phyloP scores from a whole-genome alignment of 1,140 invertebrate species.

The Zaprionus vittiger region DNA sequence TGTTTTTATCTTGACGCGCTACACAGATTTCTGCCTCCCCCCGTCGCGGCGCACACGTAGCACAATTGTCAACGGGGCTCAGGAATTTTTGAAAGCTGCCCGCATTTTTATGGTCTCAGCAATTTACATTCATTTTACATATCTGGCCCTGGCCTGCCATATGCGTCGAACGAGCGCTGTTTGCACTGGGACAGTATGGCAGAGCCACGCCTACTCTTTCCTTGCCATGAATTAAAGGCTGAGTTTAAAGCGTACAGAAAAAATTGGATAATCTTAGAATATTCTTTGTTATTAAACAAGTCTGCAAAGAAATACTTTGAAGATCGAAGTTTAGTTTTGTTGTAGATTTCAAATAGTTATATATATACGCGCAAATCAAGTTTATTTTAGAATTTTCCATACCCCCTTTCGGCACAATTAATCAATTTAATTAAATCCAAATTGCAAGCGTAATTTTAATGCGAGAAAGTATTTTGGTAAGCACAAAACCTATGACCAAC shows the following conservation, averaged over 20 bases:
- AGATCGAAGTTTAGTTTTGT: too few species aligned
- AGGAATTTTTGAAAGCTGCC: slow-evolving; percentile 53
- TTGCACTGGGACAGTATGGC: slow-evolving; percentile 59
- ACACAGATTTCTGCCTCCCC: slow-evolving; percentile 4
- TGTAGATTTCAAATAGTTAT: too few species aligned
- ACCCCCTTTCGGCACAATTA: too few species aligned
- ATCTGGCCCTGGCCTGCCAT: slow-evolving; percentile 42
- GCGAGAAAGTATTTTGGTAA: too few species aligned
- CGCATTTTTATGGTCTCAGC: slow-evolving; percentile 65
- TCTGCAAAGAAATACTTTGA: background rate
- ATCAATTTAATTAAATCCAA: background rate
- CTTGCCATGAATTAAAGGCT: background rate
- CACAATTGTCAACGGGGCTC: slow-evolving; percentile 41
- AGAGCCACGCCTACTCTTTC: background rate
- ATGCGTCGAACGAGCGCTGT: slow-evolving; percentile 18
- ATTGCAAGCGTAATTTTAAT: too few species aligned
- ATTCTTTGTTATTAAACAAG: background rate
- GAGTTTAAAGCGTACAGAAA: slow-evolving; percentile 18
- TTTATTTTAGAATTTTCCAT: background rate
- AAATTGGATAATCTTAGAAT: background rate
- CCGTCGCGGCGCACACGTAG: background rate
- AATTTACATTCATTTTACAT: slow-evolving; percentile 71
- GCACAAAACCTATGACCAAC: too few species aligned
- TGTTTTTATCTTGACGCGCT: slow-evolving; percentile 42
- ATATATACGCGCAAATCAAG: too few species aligned